phyloP scores from a whole-genome alignment of 2,113 vertebrate species.

The Triplophysa siluroides region DNA sequence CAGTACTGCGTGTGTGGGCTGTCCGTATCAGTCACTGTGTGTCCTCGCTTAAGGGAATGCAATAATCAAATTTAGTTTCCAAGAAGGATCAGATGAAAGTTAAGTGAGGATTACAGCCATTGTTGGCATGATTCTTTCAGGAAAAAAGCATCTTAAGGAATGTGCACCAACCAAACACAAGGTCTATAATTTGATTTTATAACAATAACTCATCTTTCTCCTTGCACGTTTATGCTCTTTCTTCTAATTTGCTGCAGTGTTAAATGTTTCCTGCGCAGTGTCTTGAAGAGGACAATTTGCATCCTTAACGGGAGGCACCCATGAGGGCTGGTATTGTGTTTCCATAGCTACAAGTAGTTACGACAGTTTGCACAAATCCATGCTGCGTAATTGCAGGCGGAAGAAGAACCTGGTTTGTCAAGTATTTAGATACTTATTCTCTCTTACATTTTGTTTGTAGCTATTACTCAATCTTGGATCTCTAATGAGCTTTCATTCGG shows the following conservation, averaged over 20 bases:
- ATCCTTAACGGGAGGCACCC: slow-evolving; percentile 46
- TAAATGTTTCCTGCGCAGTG: slow-evolving; percentile 51
- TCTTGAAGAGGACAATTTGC: slow-evolving; percentile 50
- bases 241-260: slow-evolving; percentile 41
- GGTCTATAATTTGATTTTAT: slow-evolving; percentile 4
- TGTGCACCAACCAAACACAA: not conserved
- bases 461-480: slow-evolving; percentile 18
- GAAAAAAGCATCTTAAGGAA: not conserved
- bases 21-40: slow-evolving; percentile 57
- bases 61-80: slow-evolving; percentile 35
- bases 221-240: slow-evolving; percentile 30
- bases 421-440: slow-evolving; percentile 24
- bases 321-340: slow-evolving; percentile 47
- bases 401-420: slow-evolving; percentile 29
- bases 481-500: slow-evolving; percentile 27
- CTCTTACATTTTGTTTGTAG: slow-evolving; percentile 39
- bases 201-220: slow-evolving; percentile 43
- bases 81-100: slow-evolving; percentile 27
- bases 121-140: slow-evolving; percentile 11
- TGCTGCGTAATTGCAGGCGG: slow-evolving; percentile 54
- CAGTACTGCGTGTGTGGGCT: not conserved
- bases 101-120: slow-evolving; percentile 42
- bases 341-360: slow-evolving; percentile 57
- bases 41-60: slow-evolving; percentile 57
- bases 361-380: slow-evolving; percentile 44